Base-by-base conservation (phyloP, 1,140 invertebrate genomes). In the Aradophagus sp. region DNA sequence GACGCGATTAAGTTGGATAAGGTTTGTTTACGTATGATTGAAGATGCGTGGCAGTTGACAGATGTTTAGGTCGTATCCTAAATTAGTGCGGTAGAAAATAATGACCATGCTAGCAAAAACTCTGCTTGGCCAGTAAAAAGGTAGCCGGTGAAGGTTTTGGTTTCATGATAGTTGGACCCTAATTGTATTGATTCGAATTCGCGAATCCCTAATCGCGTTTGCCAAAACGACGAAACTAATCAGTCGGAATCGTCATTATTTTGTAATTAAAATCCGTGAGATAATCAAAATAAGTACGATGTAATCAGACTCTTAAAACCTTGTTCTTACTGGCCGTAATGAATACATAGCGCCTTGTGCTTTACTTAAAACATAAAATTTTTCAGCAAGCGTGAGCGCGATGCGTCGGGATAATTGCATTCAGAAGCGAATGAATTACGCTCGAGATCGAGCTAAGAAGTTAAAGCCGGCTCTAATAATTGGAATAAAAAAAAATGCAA, bases 401-500 rank as follows among this genome's bases (percentile, higher is more conserved):
- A 66, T 20, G 27, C 27, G 15, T 42, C 17, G 42, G 29, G 50
- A 39, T 65, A 65, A 65, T 65, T 65, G 39, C 34, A n/a, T 12
- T 3, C n/a, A 16, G 16, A 39, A 55, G 34, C 20, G 38, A 67
- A 59, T 68, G 53, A 68, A 68, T 68, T 59, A 53, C 12, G 7
- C 29, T 52, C 53, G 65, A 55, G 59, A 68, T 68, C 55, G 55
- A 68, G 59, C 65, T 53, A 59, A 53, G 47, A 44, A 53, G 55
- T 59, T 53, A 45, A 58, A 58, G 45, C 42, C 11, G 62, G 14
- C 17, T 56, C 45, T 32, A 67, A 53, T 67, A 67, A 68, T 53
- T 68, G 48, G 36, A 47, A 59, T 68, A n/a, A n/a, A 17, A 68
- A 59, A 58, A 68, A 53, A 68, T 68, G 55, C 65, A 68, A 38